Conservation (phyloP, 1,140 invertebrate species). For the Zaprionus vittiger region DNA sequence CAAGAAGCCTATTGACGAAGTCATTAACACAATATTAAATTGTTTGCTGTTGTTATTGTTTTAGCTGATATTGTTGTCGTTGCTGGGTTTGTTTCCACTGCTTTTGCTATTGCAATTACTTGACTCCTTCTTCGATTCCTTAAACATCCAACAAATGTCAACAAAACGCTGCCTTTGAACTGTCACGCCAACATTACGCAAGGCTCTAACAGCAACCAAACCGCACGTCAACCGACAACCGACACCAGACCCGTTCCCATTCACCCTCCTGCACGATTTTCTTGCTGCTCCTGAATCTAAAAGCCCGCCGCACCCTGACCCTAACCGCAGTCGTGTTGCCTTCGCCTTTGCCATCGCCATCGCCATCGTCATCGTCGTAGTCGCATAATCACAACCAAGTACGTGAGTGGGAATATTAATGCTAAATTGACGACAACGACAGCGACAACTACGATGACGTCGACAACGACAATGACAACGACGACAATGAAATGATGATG, state of each 20-base stretch:
- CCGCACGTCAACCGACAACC: slow-evolving; percentile 29
- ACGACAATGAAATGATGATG: slow-evolving; percentile 53
- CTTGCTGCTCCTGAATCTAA: slow-evolving; percentile 34
- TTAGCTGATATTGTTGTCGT: slow-evolving; percentile 17
- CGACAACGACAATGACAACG: slow-evolving; percentile 34
- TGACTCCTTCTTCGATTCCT: slow-evolving; percentile 73
- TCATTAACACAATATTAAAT: slow-evolving; percentile 82
- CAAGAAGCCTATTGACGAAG: slow-evolving; percentile 76
- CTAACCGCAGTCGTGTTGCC: slow-evolving; percentile 60
- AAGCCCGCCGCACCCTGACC: slow-evolving; percentile 40
- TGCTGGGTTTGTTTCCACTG: background rate
- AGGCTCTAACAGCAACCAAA: slow-evolving; percentile 61
- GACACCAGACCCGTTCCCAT: background rate
- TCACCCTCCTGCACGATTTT: slow-evolving; percentile 16
- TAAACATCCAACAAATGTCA: slow-evolving; percentile 73
- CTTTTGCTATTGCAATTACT: slow-evolving; percentile 67
- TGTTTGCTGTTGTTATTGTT: slow-evolving; percentile 52
- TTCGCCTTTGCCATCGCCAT: slow-evolving; percentile 39
- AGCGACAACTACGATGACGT: slow-evolving; percentile 46
- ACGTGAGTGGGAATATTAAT: slow-evolving; percentile 84
- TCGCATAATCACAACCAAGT: slow-evolving; percentile 83
- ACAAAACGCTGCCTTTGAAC: slow-evolving; percentile 81
- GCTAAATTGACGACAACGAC: slow-evolving; percentile 80
- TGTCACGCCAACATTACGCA: slow-evolving; percentile 77
- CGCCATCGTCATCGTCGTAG: slow-evolving; percentile 57